phyloP scores from a whole-genome alignment of 2,888 invertebrate species.

The Drosophila nr. fundita region DNA sequence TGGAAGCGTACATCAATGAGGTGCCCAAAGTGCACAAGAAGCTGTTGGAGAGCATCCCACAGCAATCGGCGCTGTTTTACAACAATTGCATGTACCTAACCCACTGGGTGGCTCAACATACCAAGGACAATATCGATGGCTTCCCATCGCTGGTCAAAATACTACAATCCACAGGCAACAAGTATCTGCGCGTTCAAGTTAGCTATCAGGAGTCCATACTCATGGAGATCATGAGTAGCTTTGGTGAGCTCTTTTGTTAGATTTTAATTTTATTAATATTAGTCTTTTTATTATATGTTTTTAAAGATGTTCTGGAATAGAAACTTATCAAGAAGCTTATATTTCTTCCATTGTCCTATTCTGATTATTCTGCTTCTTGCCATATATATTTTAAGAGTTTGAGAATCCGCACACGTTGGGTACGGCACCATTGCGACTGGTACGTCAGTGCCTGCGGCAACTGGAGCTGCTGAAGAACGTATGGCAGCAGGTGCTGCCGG shows the following conservation, averaged over 20 bases:
- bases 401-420: conserved; percentile 81
- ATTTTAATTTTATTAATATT: neutral
- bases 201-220: conserved; percentile 91
- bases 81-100: conserved; percentile 96
- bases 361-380: neutral
- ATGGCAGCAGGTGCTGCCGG: conserved; percentile 94
- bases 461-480: conserved; percentile 93
- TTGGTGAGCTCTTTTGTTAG: conserved; percentile 86
- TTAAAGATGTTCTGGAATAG: neutral
- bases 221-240: conserved; percentile 90
- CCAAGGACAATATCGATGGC: conserved; percentile 85
- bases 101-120: conserved; percentile 89
- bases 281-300: neutral
- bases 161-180: conserved; percentile 89
- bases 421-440: conserved; percentile 87
- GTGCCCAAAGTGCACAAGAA: conserved; percentile 93
- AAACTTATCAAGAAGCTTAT: neutral
- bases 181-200: conserved; percentile 90
- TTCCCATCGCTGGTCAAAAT: conserved; percentile 89
- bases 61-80: conserved; percentile 93
- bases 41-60: conserved; percentile 93
- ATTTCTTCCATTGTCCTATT: neutral
- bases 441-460: conserved; percentile 94
- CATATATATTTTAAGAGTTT: conserved; percentile 61
- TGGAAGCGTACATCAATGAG: conserved; percentile 91